Evolutionary conservation across 1,140 invertebrate species (phyloP), one percentile per base, ranked within the genome.

Genomic region (Drosophila ironensis): DNA sequence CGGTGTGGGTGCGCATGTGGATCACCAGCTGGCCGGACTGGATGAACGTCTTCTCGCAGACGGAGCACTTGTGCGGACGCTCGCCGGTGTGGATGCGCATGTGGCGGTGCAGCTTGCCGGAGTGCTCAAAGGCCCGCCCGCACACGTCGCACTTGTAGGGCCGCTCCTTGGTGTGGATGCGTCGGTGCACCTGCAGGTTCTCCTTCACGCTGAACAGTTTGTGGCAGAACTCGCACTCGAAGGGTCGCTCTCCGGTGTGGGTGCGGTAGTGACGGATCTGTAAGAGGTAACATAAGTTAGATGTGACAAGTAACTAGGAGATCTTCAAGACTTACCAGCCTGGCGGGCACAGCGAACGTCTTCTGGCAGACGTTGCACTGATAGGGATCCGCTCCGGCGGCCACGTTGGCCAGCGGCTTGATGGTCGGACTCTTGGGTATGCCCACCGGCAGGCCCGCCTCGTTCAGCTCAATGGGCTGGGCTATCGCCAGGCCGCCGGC

Each of bases 31-130:
- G 95, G 2, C 97, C 96, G 27, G 95, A 96, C 84, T 97, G 96
- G 19, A 97, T 97, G 87, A 97, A 97, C 0, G 96, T 97, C 88
- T 97, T 97, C 45, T 94, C 93, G 89, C 98, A 99, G 38, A 98
- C 94, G n/a, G 93, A 94, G 89, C 98, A 99, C 75, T 96, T 96
- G 90, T 98, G 98, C 0, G 97, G 97, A 16, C 97, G 92, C 90
- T 98, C 97, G 0, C 98, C 94, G 0, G 96, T 97, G 87, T 97
- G 96, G 64, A 97, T 97, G 41, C 96, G 93, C 94, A 97, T 97
- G 89, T 98, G 97, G 4, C 97, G 93, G 76, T 97, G 96, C 22
- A 98, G 91, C 87, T 98, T 97, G 1, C 97, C 97, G 24, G 95
- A 96, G 90, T 98, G 97, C 80, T 98, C 96, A 80, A 97, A 98